Conservation (phyloP, 2,888 invertebrate genomes). For the Adelphocoris suturalis region DNA sequence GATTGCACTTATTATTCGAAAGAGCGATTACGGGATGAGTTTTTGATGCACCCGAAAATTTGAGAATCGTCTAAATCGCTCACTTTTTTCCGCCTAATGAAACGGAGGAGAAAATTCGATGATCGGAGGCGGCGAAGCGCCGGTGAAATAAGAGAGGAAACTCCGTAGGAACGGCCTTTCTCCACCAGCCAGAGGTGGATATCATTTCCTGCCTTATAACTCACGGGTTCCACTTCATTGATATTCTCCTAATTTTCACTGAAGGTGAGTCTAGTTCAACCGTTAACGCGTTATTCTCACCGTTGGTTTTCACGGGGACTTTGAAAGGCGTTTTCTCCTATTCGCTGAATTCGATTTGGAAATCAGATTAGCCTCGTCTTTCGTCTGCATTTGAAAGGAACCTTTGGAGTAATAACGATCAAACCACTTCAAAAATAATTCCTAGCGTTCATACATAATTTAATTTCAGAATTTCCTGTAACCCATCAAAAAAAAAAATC, state of each 20-base stretch:
- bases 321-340: neutral
- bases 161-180: neutral
- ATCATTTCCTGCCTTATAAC: constrained; percentile 54
- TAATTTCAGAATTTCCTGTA: neutral
- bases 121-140: constrained; percentile 21
- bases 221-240: constrained; percentile 51
- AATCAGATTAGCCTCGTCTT: neutral
- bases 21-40: too few relatives aligned
- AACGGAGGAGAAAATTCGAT: constrained; percentile 43
- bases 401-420: neutral
- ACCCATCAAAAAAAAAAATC: too few relatives aligned
- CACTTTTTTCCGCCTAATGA: constrained; percentile 32
- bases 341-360: neutral
- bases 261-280: constrained; percentile 8
- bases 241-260: constrained; percentile 31
- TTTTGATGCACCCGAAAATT: neutral
- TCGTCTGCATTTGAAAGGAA: neutral
- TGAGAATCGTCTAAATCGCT: neutral
- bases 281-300: neutral
- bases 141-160: constrained; percentile 45
- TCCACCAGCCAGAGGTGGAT: constrained; percentile 24
- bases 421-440: neutral
- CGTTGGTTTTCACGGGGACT: neutral
- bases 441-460: neutral
- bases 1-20: too few relatives aligned